Conservation (phyloP, 2,113 vertebrate species). For the Tetraodon nigroviridis region DNA sequence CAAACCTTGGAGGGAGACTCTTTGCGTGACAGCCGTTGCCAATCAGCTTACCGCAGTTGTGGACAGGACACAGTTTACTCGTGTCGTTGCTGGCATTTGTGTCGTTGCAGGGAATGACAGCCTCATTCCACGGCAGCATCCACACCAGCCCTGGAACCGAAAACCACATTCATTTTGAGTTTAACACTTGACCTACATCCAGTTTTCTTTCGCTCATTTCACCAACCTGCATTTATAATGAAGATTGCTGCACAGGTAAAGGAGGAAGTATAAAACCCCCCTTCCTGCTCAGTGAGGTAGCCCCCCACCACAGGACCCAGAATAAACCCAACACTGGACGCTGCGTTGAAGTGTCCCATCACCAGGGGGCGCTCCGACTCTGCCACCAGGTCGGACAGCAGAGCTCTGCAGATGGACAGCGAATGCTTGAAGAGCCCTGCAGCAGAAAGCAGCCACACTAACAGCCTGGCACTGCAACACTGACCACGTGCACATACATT, state of each 20-base stretch:
- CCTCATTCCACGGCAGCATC: conserved; percentile 82
- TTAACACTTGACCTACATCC: neutral
- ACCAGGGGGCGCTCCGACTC: conserved; percentile 86
- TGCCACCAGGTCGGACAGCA: conserved; percentile 89
- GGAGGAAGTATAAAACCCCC: conserved; percentile 85
- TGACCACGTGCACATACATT: too few relatives aligned
- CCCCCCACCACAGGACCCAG: conserved; percentile 90
- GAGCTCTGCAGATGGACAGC: conserved; percentile 89
- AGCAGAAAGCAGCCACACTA: conserved; percentile 16
- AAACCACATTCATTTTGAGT: conserved; percentile 1
- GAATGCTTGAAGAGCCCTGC: conserved; percentile 97
- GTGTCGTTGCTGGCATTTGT: conserved; percentile 34
- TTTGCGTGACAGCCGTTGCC: conserved; percentile 51
- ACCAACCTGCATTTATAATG: conserved; percentile 87
- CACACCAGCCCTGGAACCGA: conserved; percentile 81
- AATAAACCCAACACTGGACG: conserved; percentile 90
- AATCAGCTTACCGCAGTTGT: conserved; percentile 29
- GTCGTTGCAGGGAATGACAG: conserved; percentile 30
- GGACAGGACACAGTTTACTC: conserved; percentile 30
- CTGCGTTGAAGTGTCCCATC: conserved; percentile 89
- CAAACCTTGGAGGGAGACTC: neutral
- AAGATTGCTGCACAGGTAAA: conserved; percentile 87
- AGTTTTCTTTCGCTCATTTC: neutral
- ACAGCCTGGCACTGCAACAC: too few relatives aligned
- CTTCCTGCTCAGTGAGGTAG: conserved; percentile 85